phyloP scores from a whole-genome alignment of 2,113 vertebrate species.

The Micromys minutus region DNA sequence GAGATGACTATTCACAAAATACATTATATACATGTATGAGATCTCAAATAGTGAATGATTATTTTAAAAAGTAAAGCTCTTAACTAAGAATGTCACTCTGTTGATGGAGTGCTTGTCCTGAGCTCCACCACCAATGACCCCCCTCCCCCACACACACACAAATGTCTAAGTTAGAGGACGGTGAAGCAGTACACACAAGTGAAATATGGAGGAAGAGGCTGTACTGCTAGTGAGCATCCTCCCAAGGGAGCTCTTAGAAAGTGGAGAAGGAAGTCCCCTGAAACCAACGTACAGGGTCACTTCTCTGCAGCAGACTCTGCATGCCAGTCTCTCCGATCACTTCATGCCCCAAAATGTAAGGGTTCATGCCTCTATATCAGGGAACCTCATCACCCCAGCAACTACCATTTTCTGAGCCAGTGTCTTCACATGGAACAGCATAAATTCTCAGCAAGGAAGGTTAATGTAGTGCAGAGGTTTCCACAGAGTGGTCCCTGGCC shows the following conservation, averaged over 20 bases:
- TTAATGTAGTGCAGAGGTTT: neutral
- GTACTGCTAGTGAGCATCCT: neutral
- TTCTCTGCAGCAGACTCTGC: neutral
- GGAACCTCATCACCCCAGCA: neutral
- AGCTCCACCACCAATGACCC: neutral
- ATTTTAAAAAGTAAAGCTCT: neutral
- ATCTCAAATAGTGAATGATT: neutral
- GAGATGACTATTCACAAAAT: neutral
- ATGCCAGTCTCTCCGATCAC: neutral
- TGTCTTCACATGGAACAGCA: neutral
- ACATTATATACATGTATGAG: neutral
- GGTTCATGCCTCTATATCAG: neutral
- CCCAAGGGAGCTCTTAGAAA: neutral
- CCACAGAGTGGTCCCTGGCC: neutral
- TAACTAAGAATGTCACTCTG: neutral
- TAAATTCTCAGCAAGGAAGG: neutral
- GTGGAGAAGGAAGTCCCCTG: neutral
- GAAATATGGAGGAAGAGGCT: neutral
- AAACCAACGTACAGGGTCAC: neutral
- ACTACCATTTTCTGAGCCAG: neutral
- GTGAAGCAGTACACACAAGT: neutral
- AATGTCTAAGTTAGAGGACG: neutral
- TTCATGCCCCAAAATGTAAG: neutral
- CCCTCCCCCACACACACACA: no score
- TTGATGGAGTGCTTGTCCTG: neutral